Conservation (phyloP, 1,140 invertebrate genomes). For the Heliconius hermathena region DNA sequence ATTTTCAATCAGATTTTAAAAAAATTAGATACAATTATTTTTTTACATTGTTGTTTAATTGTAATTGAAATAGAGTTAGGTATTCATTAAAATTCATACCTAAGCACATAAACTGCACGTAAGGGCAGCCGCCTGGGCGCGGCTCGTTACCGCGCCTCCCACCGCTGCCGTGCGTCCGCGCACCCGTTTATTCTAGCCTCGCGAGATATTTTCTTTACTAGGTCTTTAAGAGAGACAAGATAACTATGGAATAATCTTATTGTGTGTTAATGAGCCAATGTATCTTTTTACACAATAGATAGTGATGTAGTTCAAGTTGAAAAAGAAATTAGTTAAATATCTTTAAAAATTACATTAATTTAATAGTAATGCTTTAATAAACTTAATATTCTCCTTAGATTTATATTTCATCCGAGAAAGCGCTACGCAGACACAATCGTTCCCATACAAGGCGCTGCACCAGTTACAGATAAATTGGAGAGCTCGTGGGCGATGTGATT, state of each 20-base stretch:
- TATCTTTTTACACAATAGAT: neutral
- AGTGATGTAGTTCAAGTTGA: neutral
- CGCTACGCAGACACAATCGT: conserved; percentile 50
- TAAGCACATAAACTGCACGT: conserved; percentile 62
- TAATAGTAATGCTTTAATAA: neutral
- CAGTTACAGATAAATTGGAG: conserved; percentile 67
- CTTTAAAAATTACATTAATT: neutral
- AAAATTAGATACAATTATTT: neutral
- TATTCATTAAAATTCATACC: conserved; percentile 67
- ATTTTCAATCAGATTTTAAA: neutral
- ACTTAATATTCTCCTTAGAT: neutral
- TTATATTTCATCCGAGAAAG: conserved; percentile 32
- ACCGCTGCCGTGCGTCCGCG: conserved; percentile 53
- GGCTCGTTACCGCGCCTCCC: conserved; percentile 61
- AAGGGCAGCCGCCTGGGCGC: conserved; percentile 66
- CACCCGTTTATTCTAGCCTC: conserved; percentile 62
- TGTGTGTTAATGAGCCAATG: conserved; percentile 67
- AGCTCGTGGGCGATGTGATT: conserved; percentile 76
- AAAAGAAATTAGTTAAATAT: neutral
- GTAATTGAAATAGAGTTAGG: conserved; percentile 60
- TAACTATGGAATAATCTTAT: conserved; percentile 68
- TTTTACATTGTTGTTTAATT: conserved; percentile 35
- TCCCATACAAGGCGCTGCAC: conserved; percentile 58
- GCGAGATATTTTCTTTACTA: conserved; percentile 68
- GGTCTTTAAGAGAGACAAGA: conserved; percentile 55